Conservation (phyloP, 2,797 vertebrate species). For the Tamandua tetradactyla region DNA sequence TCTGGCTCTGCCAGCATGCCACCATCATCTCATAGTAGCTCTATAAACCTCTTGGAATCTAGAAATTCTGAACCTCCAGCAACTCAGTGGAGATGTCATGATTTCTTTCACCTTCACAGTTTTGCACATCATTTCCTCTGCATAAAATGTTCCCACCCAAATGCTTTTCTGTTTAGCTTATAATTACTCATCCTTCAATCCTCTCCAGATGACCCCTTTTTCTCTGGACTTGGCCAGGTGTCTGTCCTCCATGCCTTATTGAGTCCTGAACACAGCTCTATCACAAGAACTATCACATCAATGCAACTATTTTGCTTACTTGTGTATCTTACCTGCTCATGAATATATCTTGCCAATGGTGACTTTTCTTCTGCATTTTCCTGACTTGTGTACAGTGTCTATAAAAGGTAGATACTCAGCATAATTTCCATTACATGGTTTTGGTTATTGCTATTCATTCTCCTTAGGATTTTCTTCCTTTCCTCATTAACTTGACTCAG, state of each 20-base stretch:
- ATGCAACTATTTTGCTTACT: neutral
- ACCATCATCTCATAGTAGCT: neutral
- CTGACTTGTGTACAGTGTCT: neutral
- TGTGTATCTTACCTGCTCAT: neutral
- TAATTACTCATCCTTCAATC: neutral
- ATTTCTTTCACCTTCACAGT: neutral
- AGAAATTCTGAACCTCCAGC: neutral
- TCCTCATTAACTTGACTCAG: neutral
- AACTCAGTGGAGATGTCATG: neutral
- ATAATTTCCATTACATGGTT: neutral
- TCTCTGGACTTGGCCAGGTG: neutral
- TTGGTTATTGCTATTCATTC: neutral
- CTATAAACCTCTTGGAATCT: neutral
- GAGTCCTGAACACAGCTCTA: neutral
- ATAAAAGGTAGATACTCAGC: neutral
- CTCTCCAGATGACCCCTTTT: neutral
- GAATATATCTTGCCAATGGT: neutral
- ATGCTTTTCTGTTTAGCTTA: neutral
- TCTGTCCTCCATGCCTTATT: neutral
- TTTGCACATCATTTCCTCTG: neutral
- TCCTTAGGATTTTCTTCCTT: neutral
- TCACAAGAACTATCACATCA: neutral
- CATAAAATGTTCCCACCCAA: neutral
- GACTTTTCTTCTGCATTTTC: neutral
- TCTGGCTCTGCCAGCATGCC: neutral